Base-by-base conservation (phyloP, 2,888 invertebrate genomes). In the Vannuccia rotundouncinata region DNA sequence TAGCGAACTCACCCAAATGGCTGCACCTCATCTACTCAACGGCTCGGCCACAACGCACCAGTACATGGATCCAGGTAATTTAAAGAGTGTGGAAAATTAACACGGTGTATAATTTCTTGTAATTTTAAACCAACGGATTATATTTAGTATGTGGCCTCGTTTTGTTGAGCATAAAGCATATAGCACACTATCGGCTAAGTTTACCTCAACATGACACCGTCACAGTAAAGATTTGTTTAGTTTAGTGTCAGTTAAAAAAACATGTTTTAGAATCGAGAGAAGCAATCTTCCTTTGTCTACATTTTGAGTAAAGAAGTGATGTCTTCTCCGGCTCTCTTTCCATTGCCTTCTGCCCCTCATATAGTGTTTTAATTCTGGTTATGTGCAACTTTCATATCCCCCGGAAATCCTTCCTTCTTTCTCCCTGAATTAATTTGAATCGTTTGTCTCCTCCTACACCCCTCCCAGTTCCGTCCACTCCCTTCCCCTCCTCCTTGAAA, bases 361-460 rank as follows among this genome's bases (percentile, higher is more conserved):
- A 5, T 45, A 45, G 66, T 66, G 66, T 66, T 66, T 66, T 17
- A 66, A 66, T 66, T 66, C 5, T 66, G 66, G 66, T 22, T 66
- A 66, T 66, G 66, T 66, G 5, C 22, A 66, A 22, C 2, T 27
- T 66, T 22, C 10, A n/a, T 22, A 66, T 66, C 66, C 66, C 25
- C 66, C 66, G 66, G 66, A 66, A 66, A 66, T 66, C 66, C 66
- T 66, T 66, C 66, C 66, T 66, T 66, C 66, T 27, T 66, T 66
- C 66, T 22, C 66, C 2, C 5, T 66, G 22, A 66, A 66, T 66
- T 66, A 66, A 66, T 66, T 66, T 66, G 66, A 66, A 66, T 66
- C 10, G 66, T 66, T 66, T 66, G 5, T 22, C 25, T 17, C 22
- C 2, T 22, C 66, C 66, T 22, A 5, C 25, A 5, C 25, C 45